Conservation (phyloP, 2,113 vertebrate species). For the Callorhinus ursinus region DNA sequence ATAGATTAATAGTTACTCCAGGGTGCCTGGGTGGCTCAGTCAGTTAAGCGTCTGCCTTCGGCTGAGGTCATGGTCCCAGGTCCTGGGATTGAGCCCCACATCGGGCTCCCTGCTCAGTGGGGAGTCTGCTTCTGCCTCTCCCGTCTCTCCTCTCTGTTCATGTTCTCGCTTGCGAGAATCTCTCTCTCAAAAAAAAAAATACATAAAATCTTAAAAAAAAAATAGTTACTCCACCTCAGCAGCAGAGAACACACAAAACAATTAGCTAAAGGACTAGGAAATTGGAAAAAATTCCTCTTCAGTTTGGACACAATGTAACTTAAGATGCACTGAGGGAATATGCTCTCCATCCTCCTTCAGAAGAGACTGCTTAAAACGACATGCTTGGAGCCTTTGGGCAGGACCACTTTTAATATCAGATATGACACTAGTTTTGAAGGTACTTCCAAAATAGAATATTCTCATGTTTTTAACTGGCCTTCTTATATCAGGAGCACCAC, state of each 20-base stretch:
- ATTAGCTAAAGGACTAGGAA: not conserved
- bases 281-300: conserved; percentile 29
- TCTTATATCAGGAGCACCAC: not conserved
- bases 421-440: not conserved
- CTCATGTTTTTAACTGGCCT: conserved; percentile 47
- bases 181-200: not conserved
- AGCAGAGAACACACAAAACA: conserved; percentile 40
- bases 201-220: not conserved
- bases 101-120: not conserved
- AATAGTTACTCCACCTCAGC: not conserved
- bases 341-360: not conserved
- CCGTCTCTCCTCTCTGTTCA: not conserved
- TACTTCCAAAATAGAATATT: conserved; percentile 5
- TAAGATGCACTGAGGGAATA: not conserved
- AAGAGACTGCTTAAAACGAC: not conserved
- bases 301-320: conserved; percentile 31
- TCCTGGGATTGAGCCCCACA: not conserved
- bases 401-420: not conserved
- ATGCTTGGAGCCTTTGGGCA: not conserved
- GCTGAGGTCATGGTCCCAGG: not conserved
- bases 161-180: not conserved
- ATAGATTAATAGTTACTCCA: not conserved
- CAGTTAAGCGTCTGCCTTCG: not conserved
- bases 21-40: too few species aligned
- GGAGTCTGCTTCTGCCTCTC: not conserved